These are phyloP conservation scores for Molanna angustata DNA, from an alignment of 2,888 invertebrate genomes.

Conservation along the genomic window DNA sequence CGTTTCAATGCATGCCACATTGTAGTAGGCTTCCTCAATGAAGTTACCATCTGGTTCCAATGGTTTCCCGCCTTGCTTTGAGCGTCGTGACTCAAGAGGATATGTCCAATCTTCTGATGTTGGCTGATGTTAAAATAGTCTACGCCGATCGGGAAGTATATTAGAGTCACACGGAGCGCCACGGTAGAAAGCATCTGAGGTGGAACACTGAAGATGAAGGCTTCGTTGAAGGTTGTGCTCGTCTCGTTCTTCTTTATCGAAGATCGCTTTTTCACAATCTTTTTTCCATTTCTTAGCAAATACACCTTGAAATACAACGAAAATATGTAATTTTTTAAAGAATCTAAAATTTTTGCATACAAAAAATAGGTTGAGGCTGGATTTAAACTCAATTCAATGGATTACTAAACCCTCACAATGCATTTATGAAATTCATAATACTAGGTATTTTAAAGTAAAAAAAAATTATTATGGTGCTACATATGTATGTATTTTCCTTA, in stretches of 20 bases:
- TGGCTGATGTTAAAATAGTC: constrained; percentile 41
- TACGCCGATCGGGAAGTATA: constrained; percentile 44
- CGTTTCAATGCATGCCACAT: constrained; percentile 79
- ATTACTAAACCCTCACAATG: no score
- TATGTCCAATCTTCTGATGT: constrained; percentile 71
- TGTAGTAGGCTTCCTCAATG: constrained; percentile 74
- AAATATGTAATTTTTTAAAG: no score
- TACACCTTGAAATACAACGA: constrained; percentile 58
- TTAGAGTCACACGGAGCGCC: constrained; percentile 70
- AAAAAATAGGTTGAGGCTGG: no score
- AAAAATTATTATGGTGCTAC: no score
- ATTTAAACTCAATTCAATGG: no score
- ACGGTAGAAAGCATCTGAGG: constrained; percentile 67
- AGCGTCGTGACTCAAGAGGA: constrained; percentile 72
- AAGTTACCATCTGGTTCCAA: constrained; percentile 82
- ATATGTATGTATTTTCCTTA: no score
- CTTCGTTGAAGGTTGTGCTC: constrained; percentile 79
- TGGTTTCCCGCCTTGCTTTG: constrained; percentile 71
- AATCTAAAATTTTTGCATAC: no score
- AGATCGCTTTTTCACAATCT: constrained; percentile 79
- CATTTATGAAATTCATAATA: no score
- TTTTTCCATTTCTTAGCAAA: constrained; percentile 74
- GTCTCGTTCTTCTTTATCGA: constrained; percentile 70
- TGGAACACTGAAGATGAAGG: constrained; percentile 81
- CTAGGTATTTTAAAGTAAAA: no score